Evolutionary conservation across 1,140 invertebrate species (phyloP).

Genomic region (Zaprionus lachaisei): DNA sequence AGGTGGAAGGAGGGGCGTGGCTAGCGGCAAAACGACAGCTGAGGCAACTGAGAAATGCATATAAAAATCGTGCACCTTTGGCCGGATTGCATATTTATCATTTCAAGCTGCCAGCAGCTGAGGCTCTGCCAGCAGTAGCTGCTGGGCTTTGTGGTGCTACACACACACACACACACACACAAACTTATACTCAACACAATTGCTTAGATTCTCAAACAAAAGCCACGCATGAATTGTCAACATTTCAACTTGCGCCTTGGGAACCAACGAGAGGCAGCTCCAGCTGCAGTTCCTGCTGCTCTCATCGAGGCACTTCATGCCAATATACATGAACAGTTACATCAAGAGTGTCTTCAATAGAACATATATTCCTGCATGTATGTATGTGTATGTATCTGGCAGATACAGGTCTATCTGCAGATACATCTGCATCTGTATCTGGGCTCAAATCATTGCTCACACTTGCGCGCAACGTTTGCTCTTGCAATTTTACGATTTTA

Average conservation of each 20-base stretch:
- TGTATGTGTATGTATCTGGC: constrained; percentile 26
- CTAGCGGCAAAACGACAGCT: constrained; percentile 5
- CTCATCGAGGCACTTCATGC: constrained; percentile 7
- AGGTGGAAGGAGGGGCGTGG: neutral
- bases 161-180: constrained; percentile 20
- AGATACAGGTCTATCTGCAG: constrained; percentile 1
- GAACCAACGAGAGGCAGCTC: constrained; percentile 18
- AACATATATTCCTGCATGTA: constrained; percentile 1
- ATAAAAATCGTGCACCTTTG: constrained; percentile 75
- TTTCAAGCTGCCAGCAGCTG: constrained; percentile 62
- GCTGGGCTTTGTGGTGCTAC: constrained; percentile 9
- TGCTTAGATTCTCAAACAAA: constrained; percentile 46
- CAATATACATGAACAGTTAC: constrained; percentile 40
- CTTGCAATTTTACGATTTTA: constrained; percentile 56
- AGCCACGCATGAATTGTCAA: constrained; percentile 67
- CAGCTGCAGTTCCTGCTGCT: constrained; percentile 7
- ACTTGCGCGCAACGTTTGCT: constrained; percentile 46
- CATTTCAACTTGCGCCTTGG: constrained; percentile 41
- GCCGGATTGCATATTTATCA: constrained; percentile 75
- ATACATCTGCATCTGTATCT: constrained; percentile 9
- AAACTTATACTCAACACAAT: constrained; percentile 18
- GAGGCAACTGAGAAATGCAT: constrained; percentile 61
- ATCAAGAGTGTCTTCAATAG: constrained; percentile 24
- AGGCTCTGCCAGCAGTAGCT: constrained; percentile 8
- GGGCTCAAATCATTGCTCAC: constrained; percentile 55